Evolutionary conservation across 2,797 vertebrate species (phyloP).

Genomic region (Pampus argenteus): DNA sequence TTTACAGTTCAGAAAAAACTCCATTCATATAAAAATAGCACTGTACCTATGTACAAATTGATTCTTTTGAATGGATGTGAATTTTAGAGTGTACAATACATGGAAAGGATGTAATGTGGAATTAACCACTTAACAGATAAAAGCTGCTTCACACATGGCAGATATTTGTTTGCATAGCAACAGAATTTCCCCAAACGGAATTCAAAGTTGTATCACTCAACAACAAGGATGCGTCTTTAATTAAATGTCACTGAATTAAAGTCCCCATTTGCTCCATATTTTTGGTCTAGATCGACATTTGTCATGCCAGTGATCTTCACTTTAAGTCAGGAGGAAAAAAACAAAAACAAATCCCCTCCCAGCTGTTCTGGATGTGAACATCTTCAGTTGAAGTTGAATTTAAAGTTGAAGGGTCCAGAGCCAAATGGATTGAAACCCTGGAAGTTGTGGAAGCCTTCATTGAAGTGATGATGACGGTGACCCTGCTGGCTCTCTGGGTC

Average conservation of each 20-base stretch:
- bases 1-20: slow-evolving; percentile 81
- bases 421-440: slow-evolving; percentile 97
- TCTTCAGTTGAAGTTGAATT: slow-evolving; percentile 93
- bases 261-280: slow-evolving; percentile 47
- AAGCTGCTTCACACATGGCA: slow-evolving; percentile 55
- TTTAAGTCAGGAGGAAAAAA: slow-evolving; percentile 51
- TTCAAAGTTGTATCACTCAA: slow-evolving; percentile 43
- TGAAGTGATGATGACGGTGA: slow-evolving; percentile 86
- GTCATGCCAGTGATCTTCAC: slow-evolving; percentile 41
- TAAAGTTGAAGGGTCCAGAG: slow-evolving; percentile 97
- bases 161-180: slow-evolving; percentile 63
- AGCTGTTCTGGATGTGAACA: slow-evolving; percentile 23
- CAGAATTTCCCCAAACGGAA: slow-evolving; percentile 45
- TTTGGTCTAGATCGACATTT: slow-evolving; percentile 10
- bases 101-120: slow-evolving; percentile 28
- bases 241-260: slow-evolving; percentile 52
- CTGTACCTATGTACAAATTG: slow-evolving; percentile 75
- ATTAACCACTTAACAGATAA: slow-evolving; percentile 44
- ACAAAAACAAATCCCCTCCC: slow-evolving; percentile 10
- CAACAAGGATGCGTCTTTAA: slow-evolving; percentile 51
- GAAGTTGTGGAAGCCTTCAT: slow-evolving; percentile 90
- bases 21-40: slow-evolving; percentile 86
- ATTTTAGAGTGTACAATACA: slow-evolving; percentile 42
- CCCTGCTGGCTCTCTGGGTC: slow-evolving; percentile 96
- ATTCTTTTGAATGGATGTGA: slow-evolving; percentile 68